Conservation (phyloP, 2,113 vertebrate genomes). For the Anguilla japonica region DNA sequence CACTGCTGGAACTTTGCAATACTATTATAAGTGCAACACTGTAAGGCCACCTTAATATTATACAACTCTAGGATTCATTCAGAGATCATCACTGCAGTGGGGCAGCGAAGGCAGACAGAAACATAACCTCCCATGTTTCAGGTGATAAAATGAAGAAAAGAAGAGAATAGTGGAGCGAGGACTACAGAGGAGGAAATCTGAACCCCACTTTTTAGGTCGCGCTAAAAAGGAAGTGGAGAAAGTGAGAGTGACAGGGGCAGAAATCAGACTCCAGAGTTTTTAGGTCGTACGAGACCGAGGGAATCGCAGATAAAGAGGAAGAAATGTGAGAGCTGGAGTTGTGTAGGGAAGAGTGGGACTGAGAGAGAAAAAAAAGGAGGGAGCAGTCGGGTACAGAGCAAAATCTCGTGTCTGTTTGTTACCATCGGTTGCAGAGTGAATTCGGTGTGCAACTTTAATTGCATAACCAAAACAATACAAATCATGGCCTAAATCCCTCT, state of each 20-base stretch:
- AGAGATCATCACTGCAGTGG: constrained; percentile 42
- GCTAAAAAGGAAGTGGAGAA: not conserved
- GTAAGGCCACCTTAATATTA: not conserved
- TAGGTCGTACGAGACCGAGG: not conserved
- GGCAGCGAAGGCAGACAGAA: constrained; percentile 40
- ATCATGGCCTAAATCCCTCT: constrained; percentile 6
- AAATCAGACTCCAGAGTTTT: not conserved
- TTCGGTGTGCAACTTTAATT: constrained; percentile 7
- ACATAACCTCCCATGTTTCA: constrained; percentile 60
- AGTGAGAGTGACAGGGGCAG: not conserved
- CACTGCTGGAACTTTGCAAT: not conserved
- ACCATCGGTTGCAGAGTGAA: not conserved
- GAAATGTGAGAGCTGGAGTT: not conserved
- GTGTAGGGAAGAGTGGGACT: not conserved
- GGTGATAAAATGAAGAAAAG: constrained; percentile 55
- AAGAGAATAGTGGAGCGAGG: not conserved
- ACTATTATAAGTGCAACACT: not conserved
- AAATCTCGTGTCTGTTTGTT: not conserved
- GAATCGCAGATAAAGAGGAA: not conserved
- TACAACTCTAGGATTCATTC: not conserved
- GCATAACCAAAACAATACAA: constrained; percentile 18
- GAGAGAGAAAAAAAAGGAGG: not conserved
- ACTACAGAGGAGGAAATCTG: constrained; percentile 57
- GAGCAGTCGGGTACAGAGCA: not conserved
- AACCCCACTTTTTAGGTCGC: not conserved